Percentiles rank a stretch among this genome's conserved stretches.
phyloP scores from a whole-genome alignment of 2,797 vertebrate species.

The Peromyscus aztecus region DNA sequence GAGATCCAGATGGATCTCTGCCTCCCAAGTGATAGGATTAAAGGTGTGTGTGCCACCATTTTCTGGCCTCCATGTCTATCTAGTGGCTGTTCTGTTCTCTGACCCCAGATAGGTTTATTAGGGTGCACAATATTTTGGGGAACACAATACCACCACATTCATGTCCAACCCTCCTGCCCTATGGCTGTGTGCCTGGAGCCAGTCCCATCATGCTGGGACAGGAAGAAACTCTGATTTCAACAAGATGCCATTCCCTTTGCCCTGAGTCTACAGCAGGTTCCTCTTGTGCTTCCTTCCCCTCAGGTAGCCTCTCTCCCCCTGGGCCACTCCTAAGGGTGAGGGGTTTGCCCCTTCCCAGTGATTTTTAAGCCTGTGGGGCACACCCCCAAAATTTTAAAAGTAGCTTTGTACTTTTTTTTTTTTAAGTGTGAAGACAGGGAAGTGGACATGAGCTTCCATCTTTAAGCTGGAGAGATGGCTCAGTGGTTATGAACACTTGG shows the following conservation, averaged over 20 bases:
- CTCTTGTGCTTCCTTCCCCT: conserved; percentile 83
- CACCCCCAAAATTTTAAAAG: conserved; percentile 87
- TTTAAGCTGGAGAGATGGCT: not conserved
- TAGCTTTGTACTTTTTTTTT: conserved; percentile 83
- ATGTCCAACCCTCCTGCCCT: conserved; percentile 83
- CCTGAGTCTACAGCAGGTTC: conserved; percentile 83
- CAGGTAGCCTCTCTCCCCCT: conserved; percentile 80
- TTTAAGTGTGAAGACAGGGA: no score
- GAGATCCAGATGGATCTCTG: no score
- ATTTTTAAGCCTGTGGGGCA: conserved; percentile 86
- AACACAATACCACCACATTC: no score
- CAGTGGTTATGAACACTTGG: not conserved
- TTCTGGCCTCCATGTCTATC: no score
- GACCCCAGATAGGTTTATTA: no score
- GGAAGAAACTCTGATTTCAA: conserved; percentile 74
- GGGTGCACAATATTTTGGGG: no score
- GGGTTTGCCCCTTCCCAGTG: conserved; percentile 81
- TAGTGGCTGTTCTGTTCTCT: no score
- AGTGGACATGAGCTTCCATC: no score
- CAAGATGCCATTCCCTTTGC: conserved; percentile 82
- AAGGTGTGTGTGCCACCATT: no score
- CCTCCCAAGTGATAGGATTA: no score
- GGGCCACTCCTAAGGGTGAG: conserved; percentile 80
- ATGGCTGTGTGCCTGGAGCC: conserved; percentile 83
- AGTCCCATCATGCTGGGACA: conserved; percentile 79